phyloP scores from a whole-genome alignment of 2,888 invertebrate species.

The Hermaeophaga mercurialis region DNA sequence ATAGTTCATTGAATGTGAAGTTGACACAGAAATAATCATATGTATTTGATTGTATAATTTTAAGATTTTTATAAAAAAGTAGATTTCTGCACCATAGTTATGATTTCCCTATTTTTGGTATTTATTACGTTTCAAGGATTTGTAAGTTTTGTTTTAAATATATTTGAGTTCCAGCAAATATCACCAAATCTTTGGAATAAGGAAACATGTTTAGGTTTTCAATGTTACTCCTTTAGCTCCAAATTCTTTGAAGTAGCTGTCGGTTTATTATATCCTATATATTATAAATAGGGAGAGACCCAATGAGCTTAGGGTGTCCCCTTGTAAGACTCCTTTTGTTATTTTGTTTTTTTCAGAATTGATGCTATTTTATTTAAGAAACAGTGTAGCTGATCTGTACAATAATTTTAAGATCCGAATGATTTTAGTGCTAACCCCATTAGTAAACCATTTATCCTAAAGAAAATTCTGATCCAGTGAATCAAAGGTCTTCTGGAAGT shows the following conservation, averaged over 20 bases:
- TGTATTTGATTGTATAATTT: too few species aligned
- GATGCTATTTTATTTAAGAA: not conserved
- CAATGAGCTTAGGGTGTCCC: too few species aligned
- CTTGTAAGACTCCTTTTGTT: conserved; percentile 1
- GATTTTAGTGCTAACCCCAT: not conserved
- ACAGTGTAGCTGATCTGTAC: not conserved
- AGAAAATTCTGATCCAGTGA: too few species aligned
- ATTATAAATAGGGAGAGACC: not conserved
- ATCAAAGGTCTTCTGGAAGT: too few species aligned
- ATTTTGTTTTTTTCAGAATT: not conserved
- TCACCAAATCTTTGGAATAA: too few species aligned
- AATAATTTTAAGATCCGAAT: not conserved
- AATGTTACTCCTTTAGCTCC: too few species aligned
- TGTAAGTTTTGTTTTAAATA: not conserved
- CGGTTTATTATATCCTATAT: not conserved
- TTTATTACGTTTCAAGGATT: not conserved
- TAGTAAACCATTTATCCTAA: not conserved
- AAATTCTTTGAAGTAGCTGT: not conserved
- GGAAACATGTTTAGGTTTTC: too few species aligned
- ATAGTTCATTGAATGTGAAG: not conserved
- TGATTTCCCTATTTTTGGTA: not conserved
- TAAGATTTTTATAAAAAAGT: not conserved
- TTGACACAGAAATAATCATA: too few species aligned
- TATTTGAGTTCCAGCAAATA: conserved; percentile 5
- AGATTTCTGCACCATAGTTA: not conserved